Evolutionary conservation across 2,797 vertebrate genomes (phyloP), one percentile per base, ranked within the genome.

Genomic region (Dallia pectoralis): DNA sequence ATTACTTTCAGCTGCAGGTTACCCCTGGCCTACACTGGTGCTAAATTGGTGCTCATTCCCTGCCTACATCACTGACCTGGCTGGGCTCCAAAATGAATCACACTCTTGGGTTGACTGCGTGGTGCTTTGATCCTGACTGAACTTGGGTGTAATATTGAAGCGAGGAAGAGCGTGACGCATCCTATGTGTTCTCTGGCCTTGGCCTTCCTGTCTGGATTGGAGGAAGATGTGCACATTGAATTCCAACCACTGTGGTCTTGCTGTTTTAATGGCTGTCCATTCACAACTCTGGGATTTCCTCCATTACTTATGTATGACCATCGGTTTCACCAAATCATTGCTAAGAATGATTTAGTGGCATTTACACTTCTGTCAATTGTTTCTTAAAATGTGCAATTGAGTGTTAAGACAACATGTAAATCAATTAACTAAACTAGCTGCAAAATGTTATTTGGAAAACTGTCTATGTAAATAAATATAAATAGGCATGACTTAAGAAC

Each of bases 81-180:
- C 59, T 18, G 18, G 66, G 51, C 67, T 56, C 51, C 56, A 64
- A 59, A 5, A 72, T 74, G n/a, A 12, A 61, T 40, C 70, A 1
- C 59, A 71, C 77, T 73, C 77, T 64, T 25, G 74, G 81, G 62
- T 74, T 79, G 71, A 66, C 47, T 19, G 53, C 81, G 86, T 40
- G 84, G 81, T 80, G 84, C 75, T 81, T 79, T 82, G 79, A 86
- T 87, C 71, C 79, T 40, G 69, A 70, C 74, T 18, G 74, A 75
- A 65, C 70, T 32, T 77, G 84, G 82, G 86, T 76, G 83, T 81
- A 67, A 49, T 47, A 79, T 67, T 70, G 73, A 27, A 74, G 75
- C 62, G 33, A 74, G 82, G 84, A 84, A 87, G 36, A 76, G 75
- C 83, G 77, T 27, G 84, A 77, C 15, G 78, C 62, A 3, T 67